These are phyloP conservation scores for Hipposideros armiger DNA, from an alignment of 2,113 vertebrate genomes.

Conservation along the genomic window DNA sequence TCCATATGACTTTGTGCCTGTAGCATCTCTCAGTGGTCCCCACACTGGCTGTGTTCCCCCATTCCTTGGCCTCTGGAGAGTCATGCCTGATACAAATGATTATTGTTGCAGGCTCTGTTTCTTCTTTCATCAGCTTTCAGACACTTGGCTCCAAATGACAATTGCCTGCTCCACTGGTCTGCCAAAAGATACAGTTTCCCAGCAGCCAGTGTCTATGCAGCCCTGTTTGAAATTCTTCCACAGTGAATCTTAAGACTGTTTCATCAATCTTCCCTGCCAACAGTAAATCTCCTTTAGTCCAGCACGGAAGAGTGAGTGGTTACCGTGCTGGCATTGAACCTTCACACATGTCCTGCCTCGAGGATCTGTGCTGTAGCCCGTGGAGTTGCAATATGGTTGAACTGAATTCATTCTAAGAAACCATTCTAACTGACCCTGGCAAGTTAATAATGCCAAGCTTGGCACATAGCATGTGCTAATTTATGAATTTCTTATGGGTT, in stretches of 20 bases:
- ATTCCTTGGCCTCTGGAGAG: not conserved
- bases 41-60: not conserved
- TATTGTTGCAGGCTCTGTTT: not conserved
- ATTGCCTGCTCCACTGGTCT: not conserved
- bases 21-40: not conserved
- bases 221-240: conserved; percentile 40
- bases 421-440: not conserved
- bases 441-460: not conserved
- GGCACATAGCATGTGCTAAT: not conserved
- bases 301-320: not conserved
- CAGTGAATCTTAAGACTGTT: not conserved
- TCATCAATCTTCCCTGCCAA: not conserved
- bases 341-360: not conserved
- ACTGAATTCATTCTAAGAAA: conserved; percentile 41
- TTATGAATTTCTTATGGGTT: not conserved
- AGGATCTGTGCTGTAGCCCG: not conserved
- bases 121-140: conserved; percentile 43
- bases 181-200: conserved; percentile 3
- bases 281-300: not conserved
- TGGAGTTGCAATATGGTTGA: not conserved
- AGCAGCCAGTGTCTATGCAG: not conserved
- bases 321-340: not conserved
- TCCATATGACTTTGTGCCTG: not conserved
- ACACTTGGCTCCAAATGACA: conserved; percentile 24
- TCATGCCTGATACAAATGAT: not conserved